These are phyloP conservation scores for Chironomus tepperi DNA, from an alignment of 1,140 invertebrate genomes.

Conservation along the genomic window DNA sequence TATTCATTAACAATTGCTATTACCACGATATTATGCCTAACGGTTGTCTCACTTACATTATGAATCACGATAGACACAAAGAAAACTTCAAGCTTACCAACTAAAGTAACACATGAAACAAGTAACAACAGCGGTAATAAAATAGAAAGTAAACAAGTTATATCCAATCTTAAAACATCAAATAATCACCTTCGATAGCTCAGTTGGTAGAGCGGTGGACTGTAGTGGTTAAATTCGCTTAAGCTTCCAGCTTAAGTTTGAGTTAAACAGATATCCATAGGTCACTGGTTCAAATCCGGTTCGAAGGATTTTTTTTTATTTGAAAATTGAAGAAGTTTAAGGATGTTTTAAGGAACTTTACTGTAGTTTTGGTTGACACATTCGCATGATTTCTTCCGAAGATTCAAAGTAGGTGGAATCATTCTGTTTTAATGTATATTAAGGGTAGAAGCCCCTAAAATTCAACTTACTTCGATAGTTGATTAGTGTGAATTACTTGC, in stretches of 20 bases:
- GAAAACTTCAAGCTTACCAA: neutral
- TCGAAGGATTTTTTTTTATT: conserved; percentile 45
- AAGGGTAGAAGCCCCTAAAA: no score
- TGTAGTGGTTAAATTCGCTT: conserved; percentile 47
- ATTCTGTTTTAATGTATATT: no score
- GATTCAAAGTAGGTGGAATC: no score
- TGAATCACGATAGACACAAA: neutral
- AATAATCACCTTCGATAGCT: conserved; percentile 63
- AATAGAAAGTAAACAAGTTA: neutral
- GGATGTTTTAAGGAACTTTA: no score
- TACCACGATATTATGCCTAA: neutral
- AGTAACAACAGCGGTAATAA: neutral
- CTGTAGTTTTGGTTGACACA: no score
- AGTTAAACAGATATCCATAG: conserved; percentile 44
- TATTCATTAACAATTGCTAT: no score
- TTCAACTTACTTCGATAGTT: no score
- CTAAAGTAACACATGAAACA: no score
- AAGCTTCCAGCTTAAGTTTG: neutral
- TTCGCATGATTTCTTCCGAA: no score
- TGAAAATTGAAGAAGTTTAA: neutral
- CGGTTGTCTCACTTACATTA: neutral
- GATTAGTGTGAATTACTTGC: no score
- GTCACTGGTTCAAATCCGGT: conserved; percentile 61
- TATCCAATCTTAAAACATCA: neutral
- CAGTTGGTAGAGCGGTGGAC: conserved; percentile 84